Base-by-base conservation (phyloP, 1,140 invertebrate genomes). In the Ditylenchus dipsaci region DNA sequence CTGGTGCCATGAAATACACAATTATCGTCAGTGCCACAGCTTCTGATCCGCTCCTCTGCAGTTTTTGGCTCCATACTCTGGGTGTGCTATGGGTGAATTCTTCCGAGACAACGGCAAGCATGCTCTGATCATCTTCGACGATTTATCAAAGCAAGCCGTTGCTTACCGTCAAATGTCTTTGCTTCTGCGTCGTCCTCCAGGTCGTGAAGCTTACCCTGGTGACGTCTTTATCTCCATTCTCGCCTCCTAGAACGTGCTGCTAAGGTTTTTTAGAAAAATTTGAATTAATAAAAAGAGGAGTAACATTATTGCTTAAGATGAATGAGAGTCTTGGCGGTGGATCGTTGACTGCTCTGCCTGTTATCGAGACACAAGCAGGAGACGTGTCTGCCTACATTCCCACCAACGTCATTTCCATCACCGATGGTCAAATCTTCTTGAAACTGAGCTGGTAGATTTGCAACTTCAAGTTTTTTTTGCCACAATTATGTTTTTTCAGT, bases 301-400 rank as follows among this genome's bases (percentile, higher is more conserved):
- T n/a, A n/a, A n/a, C n/a, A n/a, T 38, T 38, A 11, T 38, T 38
- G 3, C 11, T 38, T 74, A 99, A 99, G 57, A 97, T 99, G 95
- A 95, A 90, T 76, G 92, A 96, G 78, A 88, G 89, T 66, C 72
- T 76, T 38, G 92, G 92, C 71, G 95, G 95, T 85, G 95, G 96
- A 75, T 98, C 95, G 21, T 87, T 99, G 63, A 99, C 96, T 78
- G 95, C 96, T 77, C 87, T 99, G 74, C 96, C 96, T 38, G 91
- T 98, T 78, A 98, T 98, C 86, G 95, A 98, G 86, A 98, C 95
- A 62, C 89, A 88, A 76, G 96, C 96, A 84, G 96, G 96, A 88
- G 96, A 99, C 87, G 95, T 99, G 85, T 99, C 95, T 59, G 96
- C 96, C 72, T 99, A 99, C 89, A 99, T 99, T 89, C 96, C 96